A percentile compares a stretch with the other conserved stretches of the same genome.
These are phyloP conservation scores for Trinorchestia longiramus DNA, from an alignment of 1,140 invertebrate genomes.

Conservation along the genomic window DNA sequence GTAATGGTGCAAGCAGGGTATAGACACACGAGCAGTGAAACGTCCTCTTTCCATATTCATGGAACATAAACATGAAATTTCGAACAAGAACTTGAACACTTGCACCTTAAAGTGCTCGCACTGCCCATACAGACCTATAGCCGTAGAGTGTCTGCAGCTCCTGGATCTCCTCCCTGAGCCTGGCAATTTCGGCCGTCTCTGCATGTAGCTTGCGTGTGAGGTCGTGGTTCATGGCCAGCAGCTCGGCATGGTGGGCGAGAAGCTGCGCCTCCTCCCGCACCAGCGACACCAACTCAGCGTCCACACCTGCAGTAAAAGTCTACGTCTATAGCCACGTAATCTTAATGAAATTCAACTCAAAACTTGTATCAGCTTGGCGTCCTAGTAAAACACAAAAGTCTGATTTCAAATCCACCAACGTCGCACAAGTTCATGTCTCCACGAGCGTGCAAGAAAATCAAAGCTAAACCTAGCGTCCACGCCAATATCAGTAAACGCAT, in stretches of 20 bases:
- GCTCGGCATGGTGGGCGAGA: constrained; percentile 65
- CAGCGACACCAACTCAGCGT: constrained; percentile 58
- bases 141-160: constrained; percentile 68
- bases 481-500: no score
- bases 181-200: constrained; percentile 64
- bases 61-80: constrained; percentile 34
- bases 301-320: constrained; percentile 33
- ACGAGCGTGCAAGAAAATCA: no score
- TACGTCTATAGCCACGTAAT: background rate
- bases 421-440: no score
- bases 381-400: no score
- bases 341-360: background rate
- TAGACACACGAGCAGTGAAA: background rate
- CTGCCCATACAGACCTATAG: constrained; percentile 63
- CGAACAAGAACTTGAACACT: background rate
- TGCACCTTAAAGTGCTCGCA: background rate
- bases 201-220: constrained; percentile 65
- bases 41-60: background rate
- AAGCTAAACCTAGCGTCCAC: no score
- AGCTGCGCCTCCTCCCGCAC: constrained; percentile 60
- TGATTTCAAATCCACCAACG: no score
- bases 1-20: background rate
- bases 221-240: constrained; percentile 66
- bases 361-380: no score
- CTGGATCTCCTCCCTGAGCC: constrained; percentile 67